Conservation (phyloP, 2,113 vertebrate genomes). For the Chionodraco myersi region DNA sequence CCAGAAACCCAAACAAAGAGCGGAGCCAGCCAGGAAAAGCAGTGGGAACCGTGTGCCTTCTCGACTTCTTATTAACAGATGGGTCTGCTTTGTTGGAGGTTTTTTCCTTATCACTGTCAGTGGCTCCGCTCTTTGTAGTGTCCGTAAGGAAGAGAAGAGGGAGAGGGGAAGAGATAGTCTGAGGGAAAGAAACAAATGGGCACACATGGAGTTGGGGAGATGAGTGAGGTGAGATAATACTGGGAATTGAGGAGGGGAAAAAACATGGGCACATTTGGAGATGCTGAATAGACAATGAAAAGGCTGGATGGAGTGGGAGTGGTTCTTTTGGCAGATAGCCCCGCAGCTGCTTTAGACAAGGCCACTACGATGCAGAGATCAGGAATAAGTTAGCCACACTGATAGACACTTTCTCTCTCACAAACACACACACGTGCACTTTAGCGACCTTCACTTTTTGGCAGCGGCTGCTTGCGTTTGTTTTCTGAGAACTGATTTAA, state of each 20-base stretch:
- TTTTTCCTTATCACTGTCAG: slow-evolving; percentile 36
- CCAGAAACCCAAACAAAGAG: slow-evolving; percentile 43
- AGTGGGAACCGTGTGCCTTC: slow-evolving; percentile 7
- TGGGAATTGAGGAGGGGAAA: slow-evolving; percentile 43
- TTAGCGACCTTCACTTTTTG: slow-evolving; percentile 30
- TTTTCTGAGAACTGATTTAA: slow-evolving; percentile 12
- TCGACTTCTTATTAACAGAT: slow-evolving; percentile 7
- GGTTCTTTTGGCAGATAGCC: slow-evolving; percentile 70
- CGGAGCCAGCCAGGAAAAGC: slow-evolving; percentile 1
- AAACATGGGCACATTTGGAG: slow-evolving; percentile 37
- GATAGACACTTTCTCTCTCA: slow-evolving; percentile 30
- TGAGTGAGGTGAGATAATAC: slow-evolving; percentile 46
- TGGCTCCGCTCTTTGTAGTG: slow-evolving; percentile 5
- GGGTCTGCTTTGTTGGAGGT: slow-evolving; percentile 12
- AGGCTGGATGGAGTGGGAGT: slow-evolving; percentile 48
- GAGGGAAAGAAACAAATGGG: slow-evolving; percentile 19
- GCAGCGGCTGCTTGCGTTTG: not conserved
- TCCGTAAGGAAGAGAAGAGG: slow-evolving; percentile 17
- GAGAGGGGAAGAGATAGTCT: slow-evolving; percentile 6
- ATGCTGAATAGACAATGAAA: slow-evolving; percentile 59
- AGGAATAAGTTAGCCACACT: slow-evolving; percentile 57
- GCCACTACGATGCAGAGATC: slow-evolving; percentile 51
- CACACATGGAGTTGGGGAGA: slow-evolving; percentile 31
- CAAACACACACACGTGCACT: not conserved
- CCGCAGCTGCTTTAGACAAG: slow-evolving; percentile 68